Conservation (phyloP, 2,797 vertebrate species). For the Falco peregrinus region DNA sequence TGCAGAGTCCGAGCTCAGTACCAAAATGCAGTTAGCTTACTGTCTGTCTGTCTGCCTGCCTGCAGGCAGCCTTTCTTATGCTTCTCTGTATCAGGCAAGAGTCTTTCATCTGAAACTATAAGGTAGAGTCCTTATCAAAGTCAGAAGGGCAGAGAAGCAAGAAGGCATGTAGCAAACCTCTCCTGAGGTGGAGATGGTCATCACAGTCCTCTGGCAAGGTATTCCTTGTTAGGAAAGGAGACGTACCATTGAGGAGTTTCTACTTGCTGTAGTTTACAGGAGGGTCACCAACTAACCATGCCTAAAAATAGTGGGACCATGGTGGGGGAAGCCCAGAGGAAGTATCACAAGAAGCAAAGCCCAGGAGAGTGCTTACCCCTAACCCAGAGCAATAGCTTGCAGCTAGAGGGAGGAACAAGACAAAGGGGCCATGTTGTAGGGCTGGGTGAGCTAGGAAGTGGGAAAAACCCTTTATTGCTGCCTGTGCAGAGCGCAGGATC, state of each 20-base stretch:
- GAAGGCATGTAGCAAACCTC: neutral
- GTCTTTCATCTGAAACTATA: neutral
- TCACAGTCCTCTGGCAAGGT: neutral
- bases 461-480: neutral
- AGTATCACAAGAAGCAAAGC: neutral
- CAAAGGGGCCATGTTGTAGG: neutral
- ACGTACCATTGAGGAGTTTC: neutral
- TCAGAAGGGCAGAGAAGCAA: neutral
- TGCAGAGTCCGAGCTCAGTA: neutral
- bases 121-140: neutral
- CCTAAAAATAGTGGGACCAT: neutral
- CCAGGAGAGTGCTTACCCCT: neutral
- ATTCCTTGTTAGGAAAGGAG: neutral
- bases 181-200: neutral
- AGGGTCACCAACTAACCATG: neutral
- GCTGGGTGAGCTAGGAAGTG: neutral
- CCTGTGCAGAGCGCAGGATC: neutral
- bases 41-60: neutral
- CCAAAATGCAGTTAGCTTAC: neutral
- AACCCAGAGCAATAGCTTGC: neutral
- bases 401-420: neutral
- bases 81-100: neutral
- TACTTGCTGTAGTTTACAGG: neutral
- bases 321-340: neutral
- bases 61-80: neutral